A percentile compares a stretch with the other conserved stretches of the same genome.
These are phyloP conservation scores for Tachycineta bicolor DNA, from an alignment of 2,113 vertebrate species.

Conservation along the genomic window DNA sequence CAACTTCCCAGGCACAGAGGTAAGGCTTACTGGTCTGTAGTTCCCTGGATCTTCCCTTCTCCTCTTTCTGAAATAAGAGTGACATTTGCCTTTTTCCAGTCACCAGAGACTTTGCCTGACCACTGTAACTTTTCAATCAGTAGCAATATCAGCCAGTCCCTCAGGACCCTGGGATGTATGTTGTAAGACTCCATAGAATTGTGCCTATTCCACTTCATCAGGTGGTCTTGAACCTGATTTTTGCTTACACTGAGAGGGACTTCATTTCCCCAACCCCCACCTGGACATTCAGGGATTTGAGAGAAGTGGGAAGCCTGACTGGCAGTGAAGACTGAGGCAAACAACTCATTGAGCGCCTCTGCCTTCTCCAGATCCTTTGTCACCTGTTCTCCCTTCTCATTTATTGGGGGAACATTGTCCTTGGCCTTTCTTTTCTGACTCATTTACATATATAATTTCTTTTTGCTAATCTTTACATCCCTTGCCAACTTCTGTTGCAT, in stretches of 20 bases:
- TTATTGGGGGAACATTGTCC: background rate
- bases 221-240: background rate
- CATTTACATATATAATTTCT: too few relatives aligned
- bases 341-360: background rate
- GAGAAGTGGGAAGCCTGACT: background rate
- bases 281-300: background rate
- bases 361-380: background rate
- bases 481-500: background rate
- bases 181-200: background rate
- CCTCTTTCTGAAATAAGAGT: background rate
- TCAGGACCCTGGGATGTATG: background rate
- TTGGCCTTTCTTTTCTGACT: background rate
- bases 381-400: background rate
- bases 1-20: background rate
- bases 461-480: background rate
- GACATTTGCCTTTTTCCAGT: background rate
- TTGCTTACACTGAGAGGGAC: background rate
- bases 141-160: background rate
- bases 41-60: background rate
- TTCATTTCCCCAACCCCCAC: background rate
- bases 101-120: accelerated
- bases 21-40: background rate
- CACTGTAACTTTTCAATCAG: background rate
- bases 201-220: background rate
- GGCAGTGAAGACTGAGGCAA: background rate